Base-by-base conservation (phyloP, 2,113 vertebrate genomes). In the Chionodraco myersi region DNA sequence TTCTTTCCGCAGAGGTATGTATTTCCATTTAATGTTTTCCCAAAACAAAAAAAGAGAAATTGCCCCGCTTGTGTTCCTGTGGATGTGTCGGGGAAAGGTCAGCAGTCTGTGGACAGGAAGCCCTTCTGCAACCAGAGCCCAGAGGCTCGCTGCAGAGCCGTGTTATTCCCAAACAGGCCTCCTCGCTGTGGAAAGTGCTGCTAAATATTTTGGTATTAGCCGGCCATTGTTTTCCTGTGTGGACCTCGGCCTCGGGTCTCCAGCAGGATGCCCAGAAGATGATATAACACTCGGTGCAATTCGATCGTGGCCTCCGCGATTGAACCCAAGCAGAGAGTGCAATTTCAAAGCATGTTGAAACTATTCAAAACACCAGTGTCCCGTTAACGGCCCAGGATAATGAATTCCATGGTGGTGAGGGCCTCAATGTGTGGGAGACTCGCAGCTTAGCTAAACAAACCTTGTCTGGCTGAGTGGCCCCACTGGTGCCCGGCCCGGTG, bases 361-460 rank as follows among this genome's bases (percentile, higher is more conserved):
- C 86, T 89, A 88, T 93, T 94, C 89, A 91, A 92, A 89, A 90
- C 88, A 90, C 57, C 73, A 82, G 65, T 13, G 64, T 74, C 77
- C 83, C 10, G 79, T 85, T 87, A 83, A 78, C 73, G 70, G 77
- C 54, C 68, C 63, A 54, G 68, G 72, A 79, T 93, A 91, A 92
- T 92, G 85, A 92, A 88, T 93, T 88, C 85, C 90, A 88, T 68
- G 74, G 87, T 65, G 60, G 84, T 51, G 68, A 52, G 26, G 81
- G 86, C 84, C 77, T 79, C 63, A 73, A 70, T 89, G 82, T 87
- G 84, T 84, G 86, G 85, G 87, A 90, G 86, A 90, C 86, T 82
- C 80, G 11, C 65, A 84, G 91, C 91, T 92, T 91, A 90, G 81
- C 86, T 88, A 93, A 93, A 93, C 91, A 93, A 93, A 93, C 86